Conservation (phyloP, 1,140 invertebrate genomes). For the Ericerus pela region DNA sequence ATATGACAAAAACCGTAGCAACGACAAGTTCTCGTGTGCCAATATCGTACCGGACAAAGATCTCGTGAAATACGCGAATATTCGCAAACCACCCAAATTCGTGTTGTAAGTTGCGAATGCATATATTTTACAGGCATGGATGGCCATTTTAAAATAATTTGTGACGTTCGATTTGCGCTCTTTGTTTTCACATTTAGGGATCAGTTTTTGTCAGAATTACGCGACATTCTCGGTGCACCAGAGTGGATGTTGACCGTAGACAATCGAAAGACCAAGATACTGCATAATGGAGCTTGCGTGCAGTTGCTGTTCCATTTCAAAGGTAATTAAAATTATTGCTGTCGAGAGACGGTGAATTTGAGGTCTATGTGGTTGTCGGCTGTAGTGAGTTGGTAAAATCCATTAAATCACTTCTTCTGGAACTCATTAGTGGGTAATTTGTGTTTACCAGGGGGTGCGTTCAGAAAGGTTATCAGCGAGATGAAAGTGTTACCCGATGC, state of each 20-base stretch:
- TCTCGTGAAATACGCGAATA: slow-evolving; percentile 77
- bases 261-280: slow-evolving; percentile 54
- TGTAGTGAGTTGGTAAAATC: no score
- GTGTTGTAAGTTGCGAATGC: slow-evolving; percentile 52
- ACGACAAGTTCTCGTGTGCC: slow-evolving; percentile 67
- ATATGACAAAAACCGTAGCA: slow-evolving; percentile 52
- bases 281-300: slow-evolving; percentile 66
- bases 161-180: slow-evolving; percentile 8
- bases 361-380: no score
- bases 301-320: slow-evolving; percentile 78
- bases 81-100: slow-evolving; percentile 71
- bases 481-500: no score
- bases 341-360: no score
- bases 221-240: slow-evolving; percentile 66
- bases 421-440: no score
- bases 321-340: no score
- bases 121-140: background rate
- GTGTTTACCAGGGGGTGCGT: no score
- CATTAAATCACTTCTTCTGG: no score
- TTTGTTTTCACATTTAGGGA: slow-evolving; percentile 37
- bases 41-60: slow-evolving; percentile 83
- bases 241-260: slow-evolving; percentile 81
- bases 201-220: slow-evolving; percentile 68
- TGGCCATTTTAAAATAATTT: background rate
- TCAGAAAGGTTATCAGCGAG: no score